These are phyloP conservation scores for Microtus ochrogaster DNA, from an alignment of 2,113 vertebrate species.

Conservation along the genomic window DNA sequence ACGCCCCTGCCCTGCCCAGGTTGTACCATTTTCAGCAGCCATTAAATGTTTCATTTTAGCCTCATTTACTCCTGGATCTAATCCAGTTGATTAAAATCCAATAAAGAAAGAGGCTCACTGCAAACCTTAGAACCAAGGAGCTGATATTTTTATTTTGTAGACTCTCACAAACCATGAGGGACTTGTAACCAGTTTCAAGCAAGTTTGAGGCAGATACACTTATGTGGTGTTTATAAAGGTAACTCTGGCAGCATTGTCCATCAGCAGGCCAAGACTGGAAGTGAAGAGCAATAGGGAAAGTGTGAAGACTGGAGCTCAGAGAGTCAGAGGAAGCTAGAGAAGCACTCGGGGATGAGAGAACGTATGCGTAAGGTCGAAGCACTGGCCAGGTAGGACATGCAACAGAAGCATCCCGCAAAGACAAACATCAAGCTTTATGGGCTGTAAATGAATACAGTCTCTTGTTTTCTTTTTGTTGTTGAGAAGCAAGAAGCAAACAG, in stretches of 20 bases:
- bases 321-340: background rate
- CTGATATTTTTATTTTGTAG: background rate
- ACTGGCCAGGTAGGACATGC: background rate
- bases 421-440: background rate
- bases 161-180: background rate
- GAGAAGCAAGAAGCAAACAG: slow-evolving; percentile 48
- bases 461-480: slow-evolving; percentile 35
- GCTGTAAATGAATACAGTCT: background rate
- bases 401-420: background rate
- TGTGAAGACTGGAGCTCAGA: background rate
- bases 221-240: background rate
- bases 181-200: background rate
- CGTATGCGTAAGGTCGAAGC: background rate
- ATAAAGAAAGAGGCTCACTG: background rate
- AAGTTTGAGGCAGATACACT: background rate
- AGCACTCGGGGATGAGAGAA: background rate
- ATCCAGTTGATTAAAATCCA: background rate
- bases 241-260: background rate
- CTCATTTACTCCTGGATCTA: background rate
- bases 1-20: background rate
- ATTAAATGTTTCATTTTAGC: background rate
- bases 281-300: background rate
- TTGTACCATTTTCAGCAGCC: accelerated
- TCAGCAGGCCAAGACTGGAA: background rate
- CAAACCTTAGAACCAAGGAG: background rate